These are phyloP conservation scores for Heliconius sara DNA, from an alignment of 2,888 invertebrate species.

Conservation along the genomic window DNA sequence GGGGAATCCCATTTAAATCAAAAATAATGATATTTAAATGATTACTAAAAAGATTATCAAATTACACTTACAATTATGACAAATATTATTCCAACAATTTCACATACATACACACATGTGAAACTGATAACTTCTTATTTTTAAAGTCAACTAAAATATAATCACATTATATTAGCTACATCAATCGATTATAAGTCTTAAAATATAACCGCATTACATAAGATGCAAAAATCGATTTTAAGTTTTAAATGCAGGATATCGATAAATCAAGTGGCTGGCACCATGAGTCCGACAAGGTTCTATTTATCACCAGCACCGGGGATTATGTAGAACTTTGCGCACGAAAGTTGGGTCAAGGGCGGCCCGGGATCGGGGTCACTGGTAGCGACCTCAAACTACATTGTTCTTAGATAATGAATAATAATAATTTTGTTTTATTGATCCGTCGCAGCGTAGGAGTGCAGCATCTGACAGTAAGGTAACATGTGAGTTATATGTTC, in stretches of 20 bases:
- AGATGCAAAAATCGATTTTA: not conserved
- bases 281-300: slow-evolving; percentile 43
- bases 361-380: slow-evolving; percentile 40
- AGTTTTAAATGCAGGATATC: slow-evolving; percentile 16
- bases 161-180: not conserved
- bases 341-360: slow-evolving; percentile 52
- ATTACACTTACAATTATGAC: too few relatives aligned
- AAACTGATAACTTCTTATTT: too few relatives aligned
- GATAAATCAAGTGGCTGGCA: slow-evolving; percentile 35
- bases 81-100: too few relatives aligned
- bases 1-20: too few relatives aligned
- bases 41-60: too few relatives aligned
- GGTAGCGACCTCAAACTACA: slow-evolving; percentile 25
- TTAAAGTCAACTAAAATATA: too few relatives aligned
- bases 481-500: not conserved
- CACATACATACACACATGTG: too few relatives aligned
- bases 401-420: slow-evolving; percentile 10
- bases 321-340: slow-evolving; percentile 43
- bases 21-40: too few relatives aligned
- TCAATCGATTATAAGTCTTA: not conserved
- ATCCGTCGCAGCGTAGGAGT: not conserved
- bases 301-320: slow-evolving; percentile 41
- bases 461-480: not conserved
- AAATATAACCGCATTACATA: not conserved
- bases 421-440: not conserved